These are phyloP conservation scores for Halocaridina rubra DNA, from an alignment of 2,888 invertebrate genomes.

Conservation along the genomic window DNA sequence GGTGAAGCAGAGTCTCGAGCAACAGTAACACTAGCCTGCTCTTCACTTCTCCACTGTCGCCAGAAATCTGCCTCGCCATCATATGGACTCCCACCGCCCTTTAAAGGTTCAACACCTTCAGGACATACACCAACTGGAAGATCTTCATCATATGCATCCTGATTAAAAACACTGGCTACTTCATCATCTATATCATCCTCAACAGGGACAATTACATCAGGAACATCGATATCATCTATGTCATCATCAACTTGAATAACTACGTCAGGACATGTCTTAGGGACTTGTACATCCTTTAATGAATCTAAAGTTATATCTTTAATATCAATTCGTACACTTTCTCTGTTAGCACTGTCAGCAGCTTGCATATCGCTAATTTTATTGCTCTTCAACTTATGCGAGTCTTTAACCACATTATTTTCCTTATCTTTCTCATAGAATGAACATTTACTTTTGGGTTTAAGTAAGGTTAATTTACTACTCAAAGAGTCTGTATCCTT, in stretches of 20 bases:
- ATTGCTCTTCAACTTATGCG: background rate
- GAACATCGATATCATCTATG: background rate
- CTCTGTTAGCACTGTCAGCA: background rate
- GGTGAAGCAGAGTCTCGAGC: slow-evolving; percentile 37
- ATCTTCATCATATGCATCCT: background rate
- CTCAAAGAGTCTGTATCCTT: background rate
- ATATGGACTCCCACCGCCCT: slow-evolving; percentile 10
- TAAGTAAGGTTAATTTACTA: background rate
- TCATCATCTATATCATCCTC: slow-evolving; percentile 36
- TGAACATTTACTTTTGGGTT: background rate
- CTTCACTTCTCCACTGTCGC: slow-evolving; percentile 43
- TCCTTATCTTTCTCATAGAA: background rate
- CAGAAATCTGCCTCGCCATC: slow-evolving; percentile 39
- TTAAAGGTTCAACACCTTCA: background rate
- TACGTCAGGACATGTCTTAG: background rate
- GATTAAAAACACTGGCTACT: slow-evolving; percentile 29
- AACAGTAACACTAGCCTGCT: slow-evolving; percentile 15
- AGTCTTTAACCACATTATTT: background rate
- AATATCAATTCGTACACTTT: background rate
- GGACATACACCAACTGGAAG: background rate
- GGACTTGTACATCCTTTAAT: background rate
- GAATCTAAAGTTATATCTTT: too few species aligned
- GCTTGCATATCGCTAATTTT: background rate
- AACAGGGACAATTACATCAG: slow-evolving; percentile 21
- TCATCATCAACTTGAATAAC: background rate